These are phyloP conservation scores for Micronycteris hirsuta DNA, from an alignment of 2,113 vertebrate genomes.

Conservation along the genomic window DNA sequence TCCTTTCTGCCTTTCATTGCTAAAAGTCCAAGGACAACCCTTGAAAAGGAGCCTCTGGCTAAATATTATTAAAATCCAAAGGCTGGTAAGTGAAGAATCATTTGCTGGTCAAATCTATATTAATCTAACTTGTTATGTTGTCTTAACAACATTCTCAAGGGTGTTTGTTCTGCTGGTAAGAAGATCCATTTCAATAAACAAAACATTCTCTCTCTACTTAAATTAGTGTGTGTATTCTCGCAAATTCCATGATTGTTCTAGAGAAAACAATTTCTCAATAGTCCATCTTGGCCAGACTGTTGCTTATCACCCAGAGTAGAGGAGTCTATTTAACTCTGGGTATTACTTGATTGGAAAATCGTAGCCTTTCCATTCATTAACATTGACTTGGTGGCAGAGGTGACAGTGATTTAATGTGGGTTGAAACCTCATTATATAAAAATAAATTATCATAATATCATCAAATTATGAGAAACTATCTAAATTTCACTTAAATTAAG, in stretches of 20 bases:
- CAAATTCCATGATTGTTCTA: slow-evolving; percentile 64
- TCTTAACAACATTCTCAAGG: slow-evolving; percentile 58
- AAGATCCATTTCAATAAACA: slow-evolving; percentile 61
- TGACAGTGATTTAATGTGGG: slow-evolving; percentile 42
- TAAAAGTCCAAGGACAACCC: slow-evolving; percentile 65
- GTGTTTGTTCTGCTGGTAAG: slow-evolving; percentile 55
- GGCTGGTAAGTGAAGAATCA: slow-evolving; percentile 62
- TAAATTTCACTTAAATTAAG: slow-evolving; percentile 21
- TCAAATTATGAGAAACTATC: slow-evolving; percentile 25
- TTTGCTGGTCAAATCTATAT: slow-evolving; percentile 69
- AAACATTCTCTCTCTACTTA: slow-evolving; percentile 55
- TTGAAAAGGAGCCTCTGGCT: slow-evolving; percentile 75
- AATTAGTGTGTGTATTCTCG: slow-evolving; percentile 52
- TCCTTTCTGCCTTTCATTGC: slow-evolving; percentile 69
- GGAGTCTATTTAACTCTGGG: slow-evolving; percentile 47
- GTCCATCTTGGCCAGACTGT: slow-evolving; percentile 25
- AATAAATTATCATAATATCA: slow-evolving; percentile 32
- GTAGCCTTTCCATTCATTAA: slow-evolving; percentile 44
- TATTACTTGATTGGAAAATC: slow-evolving; percentile 50
- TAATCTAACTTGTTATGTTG: slow-evolving; percentile 74
- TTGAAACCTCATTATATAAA: slow-evolving; percentile 57
- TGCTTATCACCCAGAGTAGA: slow-evolving; percentile 50
- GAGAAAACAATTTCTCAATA: slow-evolving; percentile 52
- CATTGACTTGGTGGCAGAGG: slow-evolving; percentile 2
- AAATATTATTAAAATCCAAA: slow-evolving; percentile 75